phyloP scores from a whole-genome alignment of 2,888 invertebrate species.

The Acanthoscelides obtectus region DNA sequence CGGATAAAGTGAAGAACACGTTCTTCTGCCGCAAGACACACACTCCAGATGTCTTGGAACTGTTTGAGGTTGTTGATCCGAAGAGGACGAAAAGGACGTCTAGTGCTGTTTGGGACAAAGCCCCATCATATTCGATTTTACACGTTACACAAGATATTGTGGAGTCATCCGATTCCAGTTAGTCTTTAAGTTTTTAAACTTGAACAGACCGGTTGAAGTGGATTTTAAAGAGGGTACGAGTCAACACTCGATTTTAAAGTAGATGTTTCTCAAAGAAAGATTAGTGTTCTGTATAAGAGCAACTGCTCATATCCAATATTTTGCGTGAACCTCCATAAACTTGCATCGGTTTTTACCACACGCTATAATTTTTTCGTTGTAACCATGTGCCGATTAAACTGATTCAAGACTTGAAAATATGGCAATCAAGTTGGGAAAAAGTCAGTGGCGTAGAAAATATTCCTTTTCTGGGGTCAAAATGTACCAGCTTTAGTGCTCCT shows the following conservation, averaged over 20 bases:
- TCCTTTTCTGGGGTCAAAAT: too few relatives aligned
- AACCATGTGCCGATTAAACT: too few relatives aligned
- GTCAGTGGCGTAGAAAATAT: too few relatives aligned
- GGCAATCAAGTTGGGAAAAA: too few relatives aligned
- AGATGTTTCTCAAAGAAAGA: too few relatives aligned
- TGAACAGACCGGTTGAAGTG: neutral
- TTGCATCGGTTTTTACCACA: too few relatives aligned
- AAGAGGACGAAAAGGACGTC: conserved; percentile 64
- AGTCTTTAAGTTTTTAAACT: neutral
- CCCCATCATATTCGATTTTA: conserved; percentile 60
- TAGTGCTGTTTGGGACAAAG: conserved; percentile 70
- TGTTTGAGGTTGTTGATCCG: conserved; percentile 66
- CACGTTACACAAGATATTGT: conserved; percentile 3
- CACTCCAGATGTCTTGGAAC: conserved; percentile 61
- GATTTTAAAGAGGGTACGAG: neutral
- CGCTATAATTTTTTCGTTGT: too few relatives aligned
- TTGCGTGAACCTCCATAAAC: too few relatives aligned
- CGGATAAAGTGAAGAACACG: conserved; percentile 49
- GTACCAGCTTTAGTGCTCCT: too few relatives aligned
- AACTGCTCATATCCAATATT: too few relatives aligned
- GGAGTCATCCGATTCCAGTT: neutral
- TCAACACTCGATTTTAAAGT: neutral
- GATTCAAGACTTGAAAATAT: too few relatives aligned
- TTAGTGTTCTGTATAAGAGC: too few relatives aligned
- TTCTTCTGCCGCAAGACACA: conserved; percentile 59